Conservation (phyloP, 2,888 invertebrate genomes). For the Ophion obscuratus region DNA sequence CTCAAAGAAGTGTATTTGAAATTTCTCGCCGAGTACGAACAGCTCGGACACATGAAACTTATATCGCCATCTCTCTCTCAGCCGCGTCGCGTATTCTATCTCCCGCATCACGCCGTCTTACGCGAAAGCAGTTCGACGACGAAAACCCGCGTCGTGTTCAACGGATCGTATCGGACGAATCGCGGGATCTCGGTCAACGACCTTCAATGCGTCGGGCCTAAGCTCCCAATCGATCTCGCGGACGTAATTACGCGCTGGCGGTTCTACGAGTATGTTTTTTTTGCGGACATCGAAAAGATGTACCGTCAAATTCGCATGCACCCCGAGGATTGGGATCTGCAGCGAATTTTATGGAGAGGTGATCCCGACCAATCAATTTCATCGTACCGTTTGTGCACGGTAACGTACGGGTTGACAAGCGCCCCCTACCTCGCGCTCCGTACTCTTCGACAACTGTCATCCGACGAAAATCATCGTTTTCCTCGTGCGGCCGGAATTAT, state of each 20-base stretch:
- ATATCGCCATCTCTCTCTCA: not conserved
- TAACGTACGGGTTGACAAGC: conserved; percentile 12
- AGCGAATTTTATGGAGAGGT: not conserved
- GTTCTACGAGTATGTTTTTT: conserved; percentile 24
- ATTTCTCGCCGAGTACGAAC: conserved; percentile 38
- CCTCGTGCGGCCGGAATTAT: not conserved
- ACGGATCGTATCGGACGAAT: conserved; percentile 68
- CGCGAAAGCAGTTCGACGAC: conserved; percentile 64
- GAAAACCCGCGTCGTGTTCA: conserved; percentile 28
- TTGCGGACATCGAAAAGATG: too few relatives aligned
- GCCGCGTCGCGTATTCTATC: conserved; percentile 31
- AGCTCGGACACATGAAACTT: conserved; percentile 40
- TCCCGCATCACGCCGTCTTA: conserved; percentile 75
- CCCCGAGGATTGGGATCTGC: too few relatives aligned
- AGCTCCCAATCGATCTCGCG: conserved; percentile 62
- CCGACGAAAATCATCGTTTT: conserved; percentile 1
- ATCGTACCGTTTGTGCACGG: not conserved
- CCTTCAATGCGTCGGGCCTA: conserved; percentile 73
- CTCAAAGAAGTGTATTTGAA: conserved; percentile 1
- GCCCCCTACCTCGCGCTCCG: conserved; percentile 17
- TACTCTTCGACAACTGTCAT: conserved; percentile 1
- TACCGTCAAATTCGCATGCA: too few relatives aligned
- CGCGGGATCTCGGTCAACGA: conserved; percentile 73
- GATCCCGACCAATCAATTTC: not conserved
- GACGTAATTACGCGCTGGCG: conserved; percentile 45